Base-by-base conservation (phyloP, 2,888 invertebrate species). In the Drosophila mulleri region DNA sequence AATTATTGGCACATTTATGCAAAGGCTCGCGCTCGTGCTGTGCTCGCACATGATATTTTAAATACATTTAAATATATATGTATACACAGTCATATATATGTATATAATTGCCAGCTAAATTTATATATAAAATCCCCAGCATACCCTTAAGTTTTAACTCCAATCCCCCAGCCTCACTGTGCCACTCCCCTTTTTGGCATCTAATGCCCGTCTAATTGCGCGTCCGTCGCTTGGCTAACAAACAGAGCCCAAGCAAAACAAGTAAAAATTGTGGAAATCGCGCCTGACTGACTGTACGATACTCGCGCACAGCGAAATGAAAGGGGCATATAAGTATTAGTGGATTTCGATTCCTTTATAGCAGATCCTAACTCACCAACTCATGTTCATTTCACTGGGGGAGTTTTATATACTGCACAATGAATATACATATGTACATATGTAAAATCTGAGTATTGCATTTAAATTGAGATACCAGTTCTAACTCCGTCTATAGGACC, bases 1-100 rank as follows among this genome's bases (percentile, higher is more conserved):
- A 86, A 85, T 85, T 85, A 85, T 85, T 86, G 84, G 84, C 86
- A 84, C 86, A 86, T 86, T 85, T 85, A 85, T 86, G 84, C 86
- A 84, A 66, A 61, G 77, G 72, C 86, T 82, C 83, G 83, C 53
- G 70, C 86, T 80, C 78, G 83, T 45, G 53, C 67, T 32, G 64
- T 20, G 66, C 59, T 26, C 70, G 66, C 80, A 73, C 73, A 75
- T 77, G 75, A 82, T 82, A 85, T 83, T 80, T 85, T 74, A 74
- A 80, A 78, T 80, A 79, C 81, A 75, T 80, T 67, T 79, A 70
- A 75, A 80, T 84, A 85, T 32, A 20, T 54, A 18, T 82, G 67
- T 83, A 72, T 80, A 80, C 82, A 86, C 11, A 32, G 32, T 11
- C 32, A 11, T 32, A 69, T 83, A 72, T 80, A 80, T 84, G 83